These are phyloP conservation scores for Actenoides lindsayi DNA, from an alignment of 2,113 vertebrate species.

Conservation along the genomic window DNA sequence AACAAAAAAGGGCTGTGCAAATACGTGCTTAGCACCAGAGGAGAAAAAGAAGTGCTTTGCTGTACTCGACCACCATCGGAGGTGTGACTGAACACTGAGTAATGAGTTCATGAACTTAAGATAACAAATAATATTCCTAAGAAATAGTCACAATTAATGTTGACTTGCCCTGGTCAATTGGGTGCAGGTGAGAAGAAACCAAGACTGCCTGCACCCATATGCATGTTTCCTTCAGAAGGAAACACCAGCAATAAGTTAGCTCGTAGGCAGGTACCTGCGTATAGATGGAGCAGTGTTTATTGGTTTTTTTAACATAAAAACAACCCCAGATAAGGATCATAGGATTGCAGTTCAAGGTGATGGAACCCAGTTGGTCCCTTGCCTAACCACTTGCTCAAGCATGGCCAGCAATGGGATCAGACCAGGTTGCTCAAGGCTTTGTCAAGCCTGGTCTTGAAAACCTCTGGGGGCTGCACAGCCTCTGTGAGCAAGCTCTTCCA, in stretches of 20 bases:
- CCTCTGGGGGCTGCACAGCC: not conserved
- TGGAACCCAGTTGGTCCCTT: not conserved
- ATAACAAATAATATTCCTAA: not conserved
- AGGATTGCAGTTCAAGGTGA: not conserved
- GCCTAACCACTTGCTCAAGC: not conserved
- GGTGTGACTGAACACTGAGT: not conserved
- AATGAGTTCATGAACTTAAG: not conserved
- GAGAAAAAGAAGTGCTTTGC: not conserved
- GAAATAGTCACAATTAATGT: not conserved
- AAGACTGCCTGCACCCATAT: not conserved
- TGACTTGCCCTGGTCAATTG: not conserved
- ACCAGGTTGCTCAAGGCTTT: not conserved
- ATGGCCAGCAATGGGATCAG: not conserved
- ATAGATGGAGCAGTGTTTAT: not conserved
- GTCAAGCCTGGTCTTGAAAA: not conserved
- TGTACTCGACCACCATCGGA: not conserved
- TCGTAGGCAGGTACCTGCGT: not conserved
- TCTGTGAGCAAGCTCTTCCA: not conserved
- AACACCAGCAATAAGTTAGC: not conserved
- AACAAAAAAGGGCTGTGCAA: not conserved
- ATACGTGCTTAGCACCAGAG: accelerated
- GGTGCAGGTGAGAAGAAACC: not conserved
- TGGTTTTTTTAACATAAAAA: not conserved
- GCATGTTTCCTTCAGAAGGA: not conserved
- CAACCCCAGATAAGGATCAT: not conserved